phyloP scores from a whole-genome alignment of 2,797 vertebrate species.

The Sebastes matsubarae region DNA sequence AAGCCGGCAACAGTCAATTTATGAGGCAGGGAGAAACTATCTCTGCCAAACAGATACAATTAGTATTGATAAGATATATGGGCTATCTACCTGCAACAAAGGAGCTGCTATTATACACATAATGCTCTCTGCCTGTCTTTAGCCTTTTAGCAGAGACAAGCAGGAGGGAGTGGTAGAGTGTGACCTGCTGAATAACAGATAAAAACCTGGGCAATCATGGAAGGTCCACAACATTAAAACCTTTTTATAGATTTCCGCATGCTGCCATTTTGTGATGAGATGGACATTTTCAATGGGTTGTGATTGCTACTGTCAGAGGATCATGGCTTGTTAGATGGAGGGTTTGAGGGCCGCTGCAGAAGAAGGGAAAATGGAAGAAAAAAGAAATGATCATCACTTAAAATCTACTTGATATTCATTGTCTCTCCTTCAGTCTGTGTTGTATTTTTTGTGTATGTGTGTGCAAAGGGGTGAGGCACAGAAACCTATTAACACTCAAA shows the following conservation, averaged over 20 bases:
- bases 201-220: constrained; percentile 77
- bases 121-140: constrained; percentile 56
- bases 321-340: constrained; percentile 33
- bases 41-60: constrained; percentile 74
- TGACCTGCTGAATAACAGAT: constrained; percentile 79
- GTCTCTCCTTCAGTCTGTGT: constrained; percentile 8
- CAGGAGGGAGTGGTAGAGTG: constrained; percentile 38
- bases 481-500: constrained; percentile 31
- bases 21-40: constrained; percentile 56
- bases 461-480: background rate
- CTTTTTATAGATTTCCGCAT: constrained; percentile 79
- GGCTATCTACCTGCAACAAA: constrained; percentile 65
- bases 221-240: constrained; percentile 76
- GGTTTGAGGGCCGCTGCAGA: constrained; percentile 24
- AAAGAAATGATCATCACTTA: constrained; percentile 34
- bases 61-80: constrained; percentile 77
- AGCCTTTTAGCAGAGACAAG: constrained; percentile 54
- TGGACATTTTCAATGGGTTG: constrained; percentile 72
- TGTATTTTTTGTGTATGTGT: constrained; percentile 10
- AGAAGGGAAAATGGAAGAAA: constrained; percentile 1
- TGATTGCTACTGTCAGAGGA: constrained; percentile 76
- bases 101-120: constrained; percentile 50
- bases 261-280: constrained; percentile 72
- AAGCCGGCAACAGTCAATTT: constrained; percentile 48
- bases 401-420: constrained; percentile 49